Conservation (phyloP, 2,113 vertebrate genomes). For the Excalfactoria chinensis region DNA sequence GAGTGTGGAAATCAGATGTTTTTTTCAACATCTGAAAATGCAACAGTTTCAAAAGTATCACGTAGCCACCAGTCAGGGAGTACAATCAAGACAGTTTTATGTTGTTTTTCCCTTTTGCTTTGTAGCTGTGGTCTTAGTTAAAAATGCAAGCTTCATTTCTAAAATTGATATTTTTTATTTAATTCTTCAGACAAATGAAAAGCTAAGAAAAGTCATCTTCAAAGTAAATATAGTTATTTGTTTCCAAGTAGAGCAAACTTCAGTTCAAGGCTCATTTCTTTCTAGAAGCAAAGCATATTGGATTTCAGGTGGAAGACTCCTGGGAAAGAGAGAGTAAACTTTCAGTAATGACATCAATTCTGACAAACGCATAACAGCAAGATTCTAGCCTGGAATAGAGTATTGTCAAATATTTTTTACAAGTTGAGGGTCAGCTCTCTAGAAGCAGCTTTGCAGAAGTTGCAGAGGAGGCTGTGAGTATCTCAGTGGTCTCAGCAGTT, state of each 20-base stretch:
- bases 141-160: background rate
- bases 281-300: background rate
- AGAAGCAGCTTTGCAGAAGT: background rate
- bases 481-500: background rate
- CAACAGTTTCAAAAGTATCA: background rate
- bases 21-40: background rate
- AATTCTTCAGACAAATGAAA: background rate
- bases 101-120: background rate
- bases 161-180: background rate
- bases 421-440: background rate
- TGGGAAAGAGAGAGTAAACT: background rate
- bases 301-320: background rate
- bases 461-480: background rate
- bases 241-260: background rate
- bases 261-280: background rate
- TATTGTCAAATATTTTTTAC: background rate
- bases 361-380: background rate
- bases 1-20: background rate
- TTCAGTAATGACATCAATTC: background rate
- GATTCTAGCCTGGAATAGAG: background rate
- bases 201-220: background rate
- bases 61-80: background rate
- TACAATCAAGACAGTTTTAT: background rate
- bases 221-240: background rate
- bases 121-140: background rate